phyloP scores from a whole-genome alignment of 2,888 invertebrate species.

The Cheilosia soror region DNA sequence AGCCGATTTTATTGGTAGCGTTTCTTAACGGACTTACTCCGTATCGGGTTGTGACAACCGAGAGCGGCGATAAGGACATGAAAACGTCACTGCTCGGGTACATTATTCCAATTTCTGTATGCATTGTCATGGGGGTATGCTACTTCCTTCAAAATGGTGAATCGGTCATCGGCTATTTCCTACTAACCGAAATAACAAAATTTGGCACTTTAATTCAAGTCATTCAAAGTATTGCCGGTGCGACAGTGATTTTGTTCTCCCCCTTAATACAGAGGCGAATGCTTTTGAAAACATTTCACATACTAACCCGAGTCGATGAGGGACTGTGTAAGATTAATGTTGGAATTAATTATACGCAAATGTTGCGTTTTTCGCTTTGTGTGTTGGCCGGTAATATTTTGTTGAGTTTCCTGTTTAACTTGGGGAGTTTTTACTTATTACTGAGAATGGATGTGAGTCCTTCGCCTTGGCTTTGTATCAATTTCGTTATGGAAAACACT shows the following conservation, averaged over 20 bases:
- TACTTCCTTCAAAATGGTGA: conserved; percentile 14
- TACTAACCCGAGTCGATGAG: neutral
- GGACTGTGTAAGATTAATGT: neutral
- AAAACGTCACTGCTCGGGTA: neutral
- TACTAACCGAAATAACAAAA: conserved; percentile 57
- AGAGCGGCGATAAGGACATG: neutral
- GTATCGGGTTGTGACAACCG: neutral
- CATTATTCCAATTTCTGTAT: neutral
- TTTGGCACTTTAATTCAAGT: neutral
- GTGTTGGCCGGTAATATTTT: neutral
- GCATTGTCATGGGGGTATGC: neutral
- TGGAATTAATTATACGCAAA: neutral
- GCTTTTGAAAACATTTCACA: neutral
- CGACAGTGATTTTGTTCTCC: neutral
- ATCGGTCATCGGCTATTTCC: conserved; percentile 66
- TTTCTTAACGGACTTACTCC: neutral
- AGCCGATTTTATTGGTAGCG: neutral
- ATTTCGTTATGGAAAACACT: conserved; percentile 39
- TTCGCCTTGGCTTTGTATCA: conserved; percentile 42
- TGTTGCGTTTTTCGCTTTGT: neutral
- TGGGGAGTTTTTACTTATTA: neutral
- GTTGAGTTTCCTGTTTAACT: neutral
- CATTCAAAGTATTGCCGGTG: neutral
- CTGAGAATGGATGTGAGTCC: conserved; percentile 50
- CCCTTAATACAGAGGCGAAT: neutral